Conservation (phyloP, 2,888 invertebrate genomes). For the Eumacrocentrus americanus region DNA sequence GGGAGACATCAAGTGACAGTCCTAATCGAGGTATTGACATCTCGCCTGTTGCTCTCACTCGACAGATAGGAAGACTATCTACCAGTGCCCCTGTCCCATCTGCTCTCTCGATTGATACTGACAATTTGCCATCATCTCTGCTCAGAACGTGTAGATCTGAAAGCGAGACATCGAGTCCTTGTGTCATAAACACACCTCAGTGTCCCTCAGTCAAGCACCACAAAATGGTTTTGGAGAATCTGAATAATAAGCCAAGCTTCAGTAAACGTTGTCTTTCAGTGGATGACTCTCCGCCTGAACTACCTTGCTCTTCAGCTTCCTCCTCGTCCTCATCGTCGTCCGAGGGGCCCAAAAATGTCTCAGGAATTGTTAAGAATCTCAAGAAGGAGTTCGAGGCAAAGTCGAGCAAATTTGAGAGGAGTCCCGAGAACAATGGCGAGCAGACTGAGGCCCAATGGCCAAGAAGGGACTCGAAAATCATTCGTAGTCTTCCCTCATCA, state of each 20-base stretch:
- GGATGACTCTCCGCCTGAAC: conserved; percentile 54
- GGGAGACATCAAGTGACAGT: conserved; percentile 16
- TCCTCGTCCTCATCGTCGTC: conserved; percentile 36
- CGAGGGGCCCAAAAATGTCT: conserved; percentile 60
- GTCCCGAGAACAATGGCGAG: conserved; percentile 38
- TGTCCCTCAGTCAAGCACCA: conserved; percentile 66
- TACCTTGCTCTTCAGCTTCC: conserved; percentile 31
- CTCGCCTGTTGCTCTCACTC: conserved; percentile 29
- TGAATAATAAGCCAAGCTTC: conserved; percentile 58
- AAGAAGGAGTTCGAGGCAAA: conserved; percentile 90
- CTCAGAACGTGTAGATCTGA: conserved; percentile 57
- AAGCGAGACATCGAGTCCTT: conserved; percentile 60
- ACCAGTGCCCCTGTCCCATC: conserved; percentile 57
- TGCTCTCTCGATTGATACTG: conserved; percentile 59
- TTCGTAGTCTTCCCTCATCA: conserved; percentile 62
- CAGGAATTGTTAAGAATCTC: conserved; percentile 82
- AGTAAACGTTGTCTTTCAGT: conserved; percentile 53
- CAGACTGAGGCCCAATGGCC: conserved; percentile 43
- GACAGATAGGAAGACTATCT: conserved; percentile 58
- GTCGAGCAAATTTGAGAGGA: conserved; percentile 58
- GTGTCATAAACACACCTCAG: conserved; percentile 62
- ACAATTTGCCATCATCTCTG: conserved; percentile 48
- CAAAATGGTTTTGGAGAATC: conserved; percentile 63
- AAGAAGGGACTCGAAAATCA: conserved; percentile 53
- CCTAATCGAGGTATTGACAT: conserved; percentile 39